Base-by-base conservation (phyloP, 92 coral and sea anemone genomes). In the Galaxea fascicularis region DNA sequence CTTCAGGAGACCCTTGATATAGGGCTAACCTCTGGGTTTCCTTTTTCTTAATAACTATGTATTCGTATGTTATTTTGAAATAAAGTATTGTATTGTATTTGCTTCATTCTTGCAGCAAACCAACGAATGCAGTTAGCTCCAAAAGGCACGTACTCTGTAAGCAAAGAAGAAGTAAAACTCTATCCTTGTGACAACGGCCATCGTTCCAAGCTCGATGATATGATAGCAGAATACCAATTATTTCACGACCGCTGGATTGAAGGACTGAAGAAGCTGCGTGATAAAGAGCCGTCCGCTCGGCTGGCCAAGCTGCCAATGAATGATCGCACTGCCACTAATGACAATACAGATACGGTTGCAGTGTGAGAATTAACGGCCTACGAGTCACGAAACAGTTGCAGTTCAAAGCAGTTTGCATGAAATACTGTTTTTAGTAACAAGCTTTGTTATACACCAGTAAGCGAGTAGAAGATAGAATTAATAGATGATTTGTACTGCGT, bases 231-330 rank as follows among this genome's bases (percentile, higher is more conserved):
- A 81, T 94, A 92, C 71, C 95, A 96, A 63, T 51, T 89, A 66
- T 92, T 95, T 72, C 98, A 95, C 53, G 98, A 92, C 56, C 85
- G 91, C 53, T 96, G 98, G 98, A 84, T 96, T 17, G 92, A 92
- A 39, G 90, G 76, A 22, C 91, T 96, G 72, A 96, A 94, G 76
- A 79, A 77, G 30, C 46, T 92, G 41, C 92, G 92, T 0, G 94
- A 93, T 46, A 73, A 86, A 71, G 78, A 91, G 24, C 4, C 52
- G 24, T 58, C 68, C 58, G 58, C n/a, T n/a, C n/a, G n/a, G 58
- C 44, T 54, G 78, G 69, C 28, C 56, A 22, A 9, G 39, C 56
- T 81, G 18, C 45, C 0, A 64, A 64, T 18, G n/a, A 64, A 64
- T 18, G 47, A 60, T 63, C 59, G 73, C 64, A 79, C 27, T 26